A percentile compares a stretch with the other conserved stretches of the same genome.
phyloP scores from a whole-genome alignment of 2,888 invertebrate genomes.

The Teleogryllus oceanicus region DNA sequence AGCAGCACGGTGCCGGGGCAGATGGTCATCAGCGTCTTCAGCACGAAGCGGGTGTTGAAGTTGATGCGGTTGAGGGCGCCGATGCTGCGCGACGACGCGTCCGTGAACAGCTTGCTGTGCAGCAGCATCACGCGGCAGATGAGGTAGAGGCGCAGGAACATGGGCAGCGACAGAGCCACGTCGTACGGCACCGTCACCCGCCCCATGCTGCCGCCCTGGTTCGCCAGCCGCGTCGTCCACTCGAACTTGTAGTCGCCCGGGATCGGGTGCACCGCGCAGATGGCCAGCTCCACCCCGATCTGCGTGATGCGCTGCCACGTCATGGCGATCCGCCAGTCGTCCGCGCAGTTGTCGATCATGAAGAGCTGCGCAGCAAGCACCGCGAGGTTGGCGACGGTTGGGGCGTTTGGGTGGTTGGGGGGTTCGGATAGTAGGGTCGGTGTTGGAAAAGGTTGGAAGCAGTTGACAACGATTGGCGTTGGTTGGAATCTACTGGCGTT shows the following conservation, averaged over 20 bases:
- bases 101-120: constrained; percentile 99
- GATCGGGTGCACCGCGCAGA: constrained; percentile 97
- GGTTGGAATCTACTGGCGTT: no score
- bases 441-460: no score
- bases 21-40: constrained; percentile 99
- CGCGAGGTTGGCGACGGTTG: no score
- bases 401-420: no score
- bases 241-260: constrained; percentile 94
- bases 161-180: constrained; percentile 94
- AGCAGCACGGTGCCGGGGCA: constrained; percentile 96
- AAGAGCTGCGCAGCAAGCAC: constrained; percentile 71
- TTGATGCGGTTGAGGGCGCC: constrained; percentile 95
- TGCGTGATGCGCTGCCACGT: constrained; percentile 95
- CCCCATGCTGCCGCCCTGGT: constrained; percentile 66
- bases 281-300: constrained; percentile 85
- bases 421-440: no score
- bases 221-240: constrained; percentile 94
- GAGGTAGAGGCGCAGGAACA: constrained; percentile 99
- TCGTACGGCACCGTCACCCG: constrained; percentile 83
- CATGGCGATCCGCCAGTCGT: constrained; percentile 99
- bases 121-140: constrained; percentile 99
- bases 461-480: no score
- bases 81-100: constrained; percentile 88
- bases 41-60: constrained; percentile 95
- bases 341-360: constrained; percentile 99